A percentile compares a stretch with the other conserved stretches of the same genome.
Conservation (phyloP, 2,888 invertebrate genomes). For the Xestia c-nigrum region DNA sequence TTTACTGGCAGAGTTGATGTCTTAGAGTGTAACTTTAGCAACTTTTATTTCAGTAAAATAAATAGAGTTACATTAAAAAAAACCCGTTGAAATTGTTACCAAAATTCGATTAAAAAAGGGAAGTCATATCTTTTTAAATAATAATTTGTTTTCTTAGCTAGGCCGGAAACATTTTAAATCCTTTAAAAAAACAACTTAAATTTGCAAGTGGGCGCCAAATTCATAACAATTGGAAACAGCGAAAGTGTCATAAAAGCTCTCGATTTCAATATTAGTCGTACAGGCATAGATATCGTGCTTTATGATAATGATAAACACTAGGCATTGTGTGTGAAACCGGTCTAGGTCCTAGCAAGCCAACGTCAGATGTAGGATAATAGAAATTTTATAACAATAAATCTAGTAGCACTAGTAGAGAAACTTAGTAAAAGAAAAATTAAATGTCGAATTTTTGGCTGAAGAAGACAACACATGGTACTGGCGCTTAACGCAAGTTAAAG, state of each 20-base stretch:
- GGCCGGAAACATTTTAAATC: too few species aligned
- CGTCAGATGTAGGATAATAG: neutral
- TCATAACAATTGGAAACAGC: neutral
- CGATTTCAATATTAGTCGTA: constrained; percentile 3
- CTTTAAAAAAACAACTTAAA: neutral
- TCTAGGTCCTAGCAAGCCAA: neutral
- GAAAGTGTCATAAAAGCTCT: neutral
- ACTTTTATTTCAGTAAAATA: too few species aligned
- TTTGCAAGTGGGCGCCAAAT: neutral
- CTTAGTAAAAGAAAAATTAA: neutral
- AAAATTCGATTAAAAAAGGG: too few species aligned
- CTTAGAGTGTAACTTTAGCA: too few species aligned
- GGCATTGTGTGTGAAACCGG: constrained; percentile 24
- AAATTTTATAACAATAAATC: neutral
- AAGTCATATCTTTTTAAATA: too few species aligned
- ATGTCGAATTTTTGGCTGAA: neutral
- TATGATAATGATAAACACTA: neutral
- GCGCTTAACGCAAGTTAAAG: neutral
- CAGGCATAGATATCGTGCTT: neutral
- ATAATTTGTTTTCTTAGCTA: too few species aligned
- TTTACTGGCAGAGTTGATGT: too few species aligned
- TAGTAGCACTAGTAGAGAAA: neutral
- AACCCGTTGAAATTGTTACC: too few species aligned
- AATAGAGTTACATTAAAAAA: too few species aligned
- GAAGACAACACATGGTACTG: neutral